Conservation (phyloP, 2,888 invertebrate genomes). For the Patella ulyssiponensis region DNA sequence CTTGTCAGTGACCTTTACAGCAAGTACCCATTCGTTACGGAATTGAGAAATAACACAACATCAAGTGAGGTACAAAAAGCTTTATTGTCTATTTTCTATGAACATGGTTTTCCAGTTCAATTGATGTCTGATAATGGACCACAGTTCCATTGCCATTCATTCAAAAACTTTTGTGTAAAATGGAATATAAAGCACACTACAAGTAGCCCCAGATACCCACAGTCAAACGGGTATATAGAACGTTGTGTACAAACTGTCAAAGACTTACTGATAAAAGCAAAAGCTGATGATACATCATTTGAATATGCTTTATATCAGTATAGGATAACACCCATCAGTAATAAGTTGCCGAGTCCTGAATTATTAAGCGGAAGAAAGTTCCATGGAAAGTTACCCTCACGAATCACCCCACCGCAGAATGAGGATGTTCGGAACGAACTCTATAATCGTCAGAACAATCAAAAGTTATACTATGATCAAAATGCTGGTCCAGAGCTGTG, state of each 20-base stretch:
- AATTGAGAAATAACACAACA: too few species aligned
- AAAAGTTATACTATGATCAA: too few species aligned
- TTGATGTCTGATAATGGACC: too few species aligned
- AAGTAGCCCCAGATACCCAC: not conserved
- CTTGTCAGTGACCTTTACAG: too few species aligned
- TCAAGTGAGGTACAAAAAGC: too few species aligned
- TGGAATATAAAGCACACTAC: slow-evolving; percentile 1
- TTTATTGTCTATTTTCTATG: too few species aligned
- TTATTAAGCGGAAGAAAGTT: not conserved
- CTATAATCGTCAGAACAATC: too few species aligned
- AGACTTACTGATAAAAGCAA: not conserved
- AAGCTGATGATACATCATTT: not conserved
- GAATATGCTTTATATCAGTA: not conserved
- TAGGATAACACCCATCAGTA: not conserved
- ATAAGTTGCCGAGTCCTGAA: not conserved
- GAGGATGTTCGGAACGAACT: too few species aligned
- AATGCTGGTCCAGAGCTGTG: too few species aligned
- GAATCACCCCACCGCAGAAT: too few species aligned
- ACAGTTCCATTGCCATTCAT: not conserved
- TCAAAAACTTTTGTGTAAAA: slow-evolving; percentile 1
- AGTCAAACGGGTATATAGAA: not conserved
- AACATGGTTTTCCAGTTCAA: too few species aligned
- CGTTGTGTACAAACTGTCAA: slow-evolving; percentile 1
- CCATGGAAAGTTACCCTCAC: not conserved
- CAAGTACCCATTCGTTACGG: too few species aligned